Evolutionary conservation across 2,113 vertebrate genomes (phyloP), one percentile per base, ranked within the genome.

Genomic region (Sander lucioperca): DNA sequence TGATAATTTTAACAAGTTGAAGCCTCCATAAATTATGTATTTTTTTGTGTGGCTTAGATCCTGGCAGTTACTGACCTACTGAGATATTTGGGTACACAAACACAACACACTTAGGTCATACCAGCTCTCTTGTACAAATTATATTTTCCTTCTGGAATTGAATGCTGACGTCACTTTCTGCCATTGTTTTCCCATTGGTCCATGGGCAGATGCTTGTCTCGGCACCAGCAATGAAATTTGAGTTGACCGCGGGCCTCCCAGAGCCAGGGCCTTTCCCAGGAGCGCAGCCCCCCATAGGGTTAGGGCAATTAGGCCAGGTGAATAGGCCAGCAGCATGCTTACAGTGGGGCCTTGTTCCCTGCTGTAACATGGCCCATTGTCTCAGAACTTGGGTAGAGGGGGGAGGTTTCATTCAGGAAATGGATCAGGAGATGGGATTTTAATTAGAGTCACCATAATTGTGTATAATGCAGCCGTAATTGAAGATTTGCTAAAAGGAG

Each of bases 271-370:
- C 85, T 86, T 93, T 93, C 92, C 89, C 87, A 88, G 74, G 86
- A 89, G 88, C 75, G 66, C 50, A 78, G 80, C 75, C 86, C 88
- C 84, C 90, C 84, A 91, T 76, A 82, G 88, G 90, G 88, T 91
- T 79, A 74, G 85, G 86, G 86, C 94, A 95, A 95, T 96, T 95
- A 95, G 94, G 94, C 90, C 92, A 94, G 93, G 94, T 94, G 94
- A 95, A 95, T 94, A 92, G 94, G 90, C 82, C 93, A 87, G 86
- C 83, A 89, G 90, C 80, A 86, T 75, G 91, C 88, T 89, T 89
- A 95, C 92, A 95, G 93, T 93, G 81, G 92, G 87, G 87, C 91
- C 94, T 96, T 96, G 95, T 96, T 96, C 91, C 85, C 83, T 57
- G 51, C 54, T 81, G 89, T 78, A 88, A 88, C 90, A 77, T 53